Evolutionary conservation across 2,888 invertebrate species (phyloP).

Genomic region (Caenorhabditis imperialis): DNA sequence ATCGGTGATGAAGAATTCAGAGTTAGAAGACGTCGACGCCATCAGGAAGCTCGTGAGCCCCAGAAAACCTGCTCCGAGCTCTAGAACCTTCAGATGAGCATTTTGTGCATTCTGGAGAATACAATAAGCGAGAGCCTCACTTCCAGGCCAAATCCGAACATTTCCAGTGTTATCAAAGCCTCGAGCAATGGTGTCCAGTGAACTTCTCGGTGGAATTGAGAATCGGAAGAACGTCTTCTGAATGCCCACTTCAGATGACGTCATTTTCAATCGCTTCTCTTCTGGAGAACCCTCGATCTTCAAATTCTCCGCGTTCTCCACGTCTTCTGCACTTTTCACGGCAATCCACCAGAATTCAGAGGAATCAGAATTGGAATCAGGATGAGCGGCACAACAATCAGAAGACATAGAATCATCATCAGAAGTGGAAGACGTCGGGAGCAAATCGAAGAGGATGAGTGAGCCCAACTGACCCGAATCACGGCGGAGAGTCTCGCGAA

Average conservation of each 20-base stretch:
- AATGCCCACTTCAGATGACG: too few species aligned
- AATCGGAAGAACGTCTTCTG: constrained; percentile 12
- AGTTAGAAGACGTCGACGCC: not conserved
- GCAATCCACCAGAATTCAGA: too few species aligned
- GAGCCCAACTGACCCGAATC: not conserved
- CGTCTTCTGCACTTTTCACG: too few species aligned
- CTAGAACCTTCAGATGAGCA: constrained; percentile 37
- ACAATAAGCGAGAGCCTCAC: constrained; percentile 58
- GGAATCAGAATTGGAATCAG: not conserved
- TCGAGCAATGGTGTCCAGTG: constrained; percentile 9
- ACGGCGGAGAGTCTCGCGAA: constrained; percentile 22
- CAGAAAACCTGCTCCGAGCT: constrained; percentile 63
- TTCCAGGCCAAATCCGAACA: constrained; percentile 64
- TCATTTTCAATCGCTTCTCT: too few species aligned
- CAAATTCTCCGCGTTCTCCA: too few species aligned
- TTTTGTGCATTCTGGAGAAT: not conserved
- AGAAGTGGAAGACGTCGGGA: not conserved
- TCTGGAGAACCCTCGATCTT: too few species aligned
- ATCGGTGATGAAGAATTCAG: constrained; percentile 56
- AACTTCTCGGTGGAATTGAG: not conserved
- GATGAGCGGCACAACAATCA: too few species aligned
- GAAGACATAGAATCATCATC: constrained; percentile 19
- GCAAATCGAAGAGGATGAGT: constrained; percentile 23
- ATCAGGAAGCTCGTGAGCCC: constrained; percentile 53
- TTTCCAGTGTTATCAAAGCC: constrained; percentile 70